Evolutionary conservation across 1,140 invertebrate species (phyloP), one percentile per base, ranked within the genome.

Genomic region (Nilaparvata lugens): DNA sequence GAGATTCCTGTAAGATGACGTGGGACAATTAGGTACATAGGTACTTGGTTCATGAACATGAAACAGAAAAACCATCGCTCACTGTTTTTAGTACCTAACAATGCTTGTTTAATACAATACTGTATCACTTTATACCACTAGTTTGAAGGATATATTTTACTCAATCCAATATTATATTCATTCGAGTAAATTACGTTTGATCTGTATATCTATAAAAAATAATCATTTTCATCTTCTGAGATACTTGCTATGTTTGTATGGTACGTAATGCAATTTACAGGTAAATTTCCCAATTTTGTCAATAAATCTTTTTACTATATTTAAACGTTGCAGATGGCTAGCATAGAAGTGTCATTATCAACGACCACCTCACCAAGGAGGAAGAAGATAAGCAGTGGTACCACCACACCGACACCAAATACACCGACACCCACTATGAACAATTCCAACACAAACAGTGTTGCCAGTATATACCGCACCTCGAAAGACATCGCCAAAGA

Each of bases 321-420:
- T 14, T 58, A n/a, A 5, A 23, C 16, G 23, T 76, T 76, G 23
- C 69, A 90, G 88, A 91, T 91, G 88, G 88, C 88, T 28, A 89
- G 82, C 65, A 90, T 91, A 64, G 88, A 90, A 71, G 87, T 90
- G 48, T 91, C 88, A 0, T 73, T 91, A 60, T 87, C 82, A 11
- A 81, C 78, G 19, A 83, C 84, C 21, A 81, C 80, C 45, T 78
- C 80, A 6, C 51, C 52, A 71, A 78, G 69, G 72, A 73, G 71
- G 64, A 76, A 75, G 69, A 82, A 78, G 64, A 62, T 55, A n/a
- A 65, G 53, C 56, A 55, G 53, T n/a, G 52, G 59, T 13, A 55
- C 63, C 14, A 48, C 48, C 4, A 59, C 63, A 21, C 58, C 66
- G 14, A 60, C 55, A 72, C 31, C 70, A 71, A 51, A 38, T 31